Evolutionary conservation across 2,113 vertebrate genomes (phyloP).

Genomic region (Aplodontia rufa): DNA sequence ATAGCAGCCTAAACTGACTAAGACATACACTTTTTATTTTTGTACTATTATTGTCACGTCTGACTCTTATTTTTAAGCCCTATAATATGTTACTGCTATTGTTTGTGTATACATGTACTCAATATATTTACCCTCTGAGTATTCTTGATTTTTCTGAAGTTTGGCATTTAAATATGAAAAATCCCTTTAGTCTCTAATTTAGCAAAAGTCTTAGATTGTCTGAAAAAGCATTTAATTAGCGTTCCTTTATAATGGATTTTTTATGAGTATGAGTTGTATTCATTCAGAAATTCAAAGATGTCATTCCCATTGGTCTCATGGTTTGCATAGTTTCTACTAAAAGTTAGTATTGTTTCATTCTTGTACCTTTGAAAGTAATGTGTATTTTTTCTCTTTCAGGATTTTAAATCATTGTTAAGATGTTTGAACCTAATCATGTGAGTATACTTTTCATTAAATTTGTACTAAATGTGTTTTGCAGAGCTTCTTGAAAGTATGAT

Average conservation of each 20-base stretch:
- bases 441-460: background rate
- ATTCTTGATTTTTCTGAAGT: background rate
- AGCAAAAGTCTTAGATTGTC: background rate
- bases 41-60: background rate
- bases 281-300: constrained; percentile 36
- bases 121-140: background rate
- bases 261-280: background rate
- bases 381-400: constrained; percentile 8
- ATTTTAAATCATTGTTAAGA: background rate
- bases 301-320: constrained; percentile 9
- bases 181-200: background rate
- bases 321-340: background rate
- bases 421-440: background rate
- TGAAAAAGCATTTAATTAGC: constrained; percentile 23
- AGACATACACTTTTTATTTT: background rate
- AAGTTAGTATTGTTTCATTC: constrained; percentile 15
- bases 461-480: background rate
- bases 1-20: background rate
- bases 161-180: background rate
- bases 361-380: constrained; percentile 18
- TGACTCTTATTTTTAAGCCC: constrained; percentile 6
- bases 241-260: background rate
- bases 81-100: background rate
- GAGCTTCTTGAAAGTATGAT: constrained; percentile 20
- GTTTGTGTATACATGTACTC: constrained; percentile 3